These are phyloP conservation scores for Diabrotica balteata DNA, from an alignment of 2,888 invertebrate genomes.

Conservation along the genomic window DNA sequence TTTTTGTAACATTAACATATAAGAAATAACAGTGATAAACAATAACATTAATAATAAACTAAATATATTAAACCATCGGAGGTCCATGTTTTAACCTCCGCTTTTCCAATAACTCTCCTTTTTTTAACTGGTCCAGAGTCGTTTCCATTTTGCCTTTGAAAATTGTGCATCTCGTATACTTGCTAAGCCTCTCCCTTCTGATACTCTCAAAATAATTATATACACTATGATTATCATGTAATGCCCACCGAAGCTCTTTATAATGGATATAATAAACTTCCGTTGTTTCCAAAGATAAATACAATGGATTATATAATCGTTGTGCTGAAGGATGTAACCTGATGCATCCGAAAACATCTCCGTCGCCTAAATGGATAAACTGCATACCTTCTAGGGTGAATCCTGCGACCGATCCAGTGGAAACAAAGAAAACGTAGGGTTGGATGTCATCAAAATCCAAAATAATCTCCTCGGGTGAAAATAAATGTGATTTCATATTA, in stretches of 20 bases:
- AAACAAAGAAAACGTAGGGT: conserved; percentile 63
- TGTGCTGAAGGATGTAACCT: conserved; percentile 34
- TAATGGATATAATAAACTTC: conserved; percentile 47
- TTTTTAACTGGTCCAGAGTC: background rate
- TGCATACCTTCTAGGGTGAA: conserved; percentile 61
- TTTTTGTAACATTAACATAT: background rate
- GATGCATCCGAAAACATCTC: conserved; percentile 60
- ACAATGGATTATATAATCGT: background rate
- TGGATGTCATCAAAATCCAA: conserved; percentile 56
- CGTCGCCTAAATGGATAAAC: conserved; percentile 64
- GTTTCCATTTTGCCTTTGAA: background rate
- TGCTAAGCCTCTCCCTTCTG: background rate
- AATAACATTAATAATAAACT: background rate
- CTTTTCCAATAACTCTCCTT: conserved; percentile 13
- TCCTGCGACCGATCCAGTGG: conserved; percentile 62
- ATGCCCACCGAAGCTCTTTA: background rate
- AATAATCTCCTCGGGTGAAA: conserved; percentile 55
- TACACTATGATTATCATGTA: background rate
- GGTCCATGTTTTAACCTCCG: background rate
- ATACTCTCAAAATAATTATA: background rate
- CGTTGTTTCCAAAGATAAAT: conserved; percentile 52
- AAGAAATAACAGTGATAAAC: background rate
- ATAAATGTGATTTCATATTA: conserved; percentile 28
- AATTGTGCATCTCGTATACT: background rate
- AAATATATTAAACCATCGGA: conserved; percentile 1